Base-by-base conservation (phyloP, 2,888 invertebrate species). In the Polydrusus pterygomalis region DNA sequence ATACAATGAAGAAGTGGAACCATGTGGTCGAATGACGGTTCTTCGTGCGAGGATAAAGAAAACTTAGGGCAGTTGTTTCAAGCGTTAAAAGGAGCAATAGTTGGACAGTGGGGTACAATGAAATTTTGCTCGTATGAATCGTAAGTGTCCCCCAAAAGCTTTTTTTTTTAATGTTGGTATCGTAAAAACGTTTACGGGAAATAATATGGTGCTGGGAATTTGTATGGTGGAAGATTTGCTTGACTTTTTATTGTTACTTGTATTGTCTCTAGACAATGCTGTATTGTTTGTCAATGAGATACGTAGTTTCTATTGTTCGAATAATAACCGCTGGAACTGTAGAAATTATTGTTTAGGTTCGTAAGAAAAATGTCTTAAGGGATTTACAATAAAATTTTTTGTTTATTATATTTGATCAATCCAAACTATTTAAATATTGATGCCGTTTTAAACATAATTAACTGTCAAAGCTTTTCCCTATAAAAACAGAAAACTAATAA, bases 101-200 rank as follows among this genome's bases (percentile, higher is more conserved):
- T 69, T 51, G 76, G 71, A 70, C 70, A 78, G 70, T 78, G 78
- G 78, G 75, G 60, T 78, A 78, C 75, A 70, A 78, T 78, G 78
- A 78, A 76, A 78, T 78, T 78, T 76, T 76, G 75, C 45, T 78
- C 76, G 56, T 78, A 76, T 78, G 78, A 78, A 58, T 70, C 78
- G 78, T 78, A 78, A 78, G 78, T 78, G 69, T 43, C 54, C 51
- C 34, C 15, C n/a, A 34, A 49, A 63, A 38, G 3, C 8, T 51
- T 51, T 38, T 25, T 38, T 25, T 58, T 64, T 40, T 15, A 25
- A 25, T 47, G 25, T 56, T 72, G 25, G 64, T 70, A 18, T 69
- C n/a, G 70, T 70, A 56, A 34, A 63, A 70, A 47, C 58, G 43
- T n/a, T 25, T n/a, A n/a, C 6, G 10, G 56, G 34, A 45, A 9